phyloP scores from a whole-genome alignment of 2,888 invertebrate genomes.

The Ormia ochracea region DNA sequence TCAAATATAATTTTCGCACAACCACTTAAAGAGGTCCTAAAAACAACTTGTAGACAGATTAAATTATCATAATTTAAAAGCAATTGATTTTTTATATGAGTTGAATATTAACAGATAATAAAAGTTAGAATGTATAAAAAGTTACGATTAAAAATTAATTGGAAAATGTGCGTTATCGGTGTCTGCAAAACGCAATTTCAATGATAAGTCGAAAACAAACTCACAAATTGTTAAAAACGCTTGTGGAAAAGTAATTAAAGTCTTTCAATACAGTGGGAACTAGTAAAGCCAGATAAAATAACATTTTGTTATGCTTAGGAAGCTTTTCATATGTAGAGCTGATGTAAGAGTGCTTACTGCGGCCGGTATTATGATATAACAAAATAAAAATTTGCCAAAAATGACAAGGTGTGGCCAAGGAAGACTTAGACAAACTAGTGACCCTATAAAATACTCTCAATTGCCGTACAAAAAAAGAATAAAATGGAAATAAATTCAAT shows the following conservation, averaged over 20 bases:
- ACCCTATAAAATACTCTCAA: no score
- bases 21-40: no score
- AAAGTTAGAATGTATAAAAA: neutral
- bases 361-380: neutral
- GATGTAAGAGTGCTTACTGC: neutral
- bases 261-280: neutral
- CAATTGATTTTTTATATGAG: neutral
- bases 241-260: neutral
- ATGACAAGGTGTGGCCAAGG: neutral
- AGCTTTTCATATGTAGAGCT: neutral
- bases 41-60: no score
- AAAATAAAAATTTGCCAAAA: neutral
- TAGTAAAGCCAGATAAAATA: no score
- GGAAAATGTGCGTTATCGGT: neutral
- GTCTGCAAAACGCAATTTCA: neutral
- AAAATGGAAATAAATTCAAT: no score
- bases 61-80: no score
- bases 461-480: no score
- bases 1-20: no score
- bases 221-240: neutral
- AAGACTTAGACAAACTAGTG: no score
- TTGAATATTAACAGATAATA: neutral
- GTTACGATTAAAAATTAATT: neutral
- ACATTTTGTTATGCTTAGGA: neutral
- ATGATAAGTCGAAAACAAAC: neutral